These are phyloP conservation scores for Mustela lutreola DNA, from an alignment of 2,113 vertebrate genomes.

Conservation along the genomic window DNA sequence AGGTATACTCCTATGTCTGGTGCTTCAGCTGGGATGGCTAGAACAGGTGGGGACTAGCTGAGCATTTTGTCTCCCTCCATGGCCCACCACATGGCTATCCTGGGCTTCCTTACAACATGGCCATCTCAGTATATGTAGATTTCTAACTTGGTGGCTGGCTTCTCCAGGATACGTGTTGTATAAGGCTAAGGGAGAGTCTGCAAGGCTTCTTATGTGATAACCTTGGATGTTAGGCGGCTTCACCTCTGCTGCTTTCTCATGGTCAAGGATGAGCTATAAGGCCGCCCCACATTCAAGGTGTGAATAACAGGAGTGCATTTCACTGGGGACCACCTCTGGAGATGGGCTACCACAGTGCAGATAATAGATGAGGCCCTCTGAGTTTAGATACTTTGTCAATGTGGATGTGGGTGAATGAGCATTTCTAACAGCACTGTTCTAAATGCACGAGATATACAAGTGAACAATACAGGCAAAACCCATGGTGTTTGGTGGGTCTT, in stretches of 20 bases:
- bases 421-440: conserved; percentile 11
- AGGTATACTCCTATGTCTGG: not conserved
- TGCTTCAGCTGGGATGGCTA: not conserved
- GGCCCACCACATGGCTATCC: not conserved
- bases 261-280: not conserved
- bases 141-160: not conserved
- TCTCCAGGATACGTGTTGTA: not conserved
- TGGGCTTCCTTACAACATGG: not conserved
- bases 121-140: not conserved
- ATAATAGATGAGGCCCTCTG: not conserved
- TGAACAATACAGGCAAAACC: not conserved
- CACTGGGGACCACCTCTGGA: not conserved
- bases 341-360: not conserved
- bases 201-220: not conserved
- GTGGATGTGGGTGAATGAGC: not conserved
- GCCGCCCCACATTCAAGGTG: not conserved
- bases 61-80: not conserved
- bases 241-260: not conserved
- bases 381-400: not conserved
- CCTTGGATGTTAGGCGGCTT: not conserved
- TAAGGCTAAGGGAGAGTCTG: not conserved
- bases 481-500: not conserved
- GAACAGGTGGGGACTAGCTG: not conserved
- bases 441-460: not conserved
- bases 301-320: not conserved